Conservation (phyloP, 2,113 vertebrate species). For the Gadus macrocephalus region DNA sequence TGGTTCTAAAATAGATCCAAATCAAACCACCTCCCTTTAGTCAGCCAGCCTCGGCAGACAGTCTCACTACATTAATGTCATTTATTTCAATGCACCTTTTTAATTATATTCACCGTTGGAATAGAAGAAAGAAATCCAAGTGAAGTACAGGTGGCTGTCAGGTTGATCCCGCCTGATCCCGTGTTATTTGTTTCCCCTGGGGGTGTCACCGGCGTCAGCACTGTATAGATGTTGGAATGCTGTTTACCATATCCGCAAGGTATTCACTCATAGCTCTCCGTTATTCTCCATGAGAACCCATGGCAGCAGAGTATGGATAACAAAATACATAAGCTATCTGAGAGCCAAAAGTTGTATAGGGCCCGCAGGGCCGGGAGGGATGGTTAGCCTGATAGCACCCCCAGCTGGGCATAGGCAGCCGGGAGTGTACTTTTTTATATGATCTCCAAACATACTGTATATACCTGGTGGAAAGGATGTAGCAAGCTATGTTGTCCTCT, state of each 20-base stretch:
- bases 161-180: slow-evolving; percentile 9
- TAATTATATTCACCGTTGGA: too few relatives aligned
- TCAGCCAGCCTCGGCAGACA: too few relatives aligned
- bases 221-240: slow-evolving; percentile 37
- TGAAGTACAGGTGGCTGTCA: too few relatives aligned
- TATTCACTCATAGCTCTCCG: slow-evolving; percentile 40
- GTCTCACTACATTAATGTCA: too few relatives aligned
- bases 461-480: too few relatives aligned
- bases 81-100: too few relatives aligned
- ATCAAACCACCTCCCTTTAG: neutral
- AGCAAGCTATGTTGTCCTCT: too few relatives aligned
- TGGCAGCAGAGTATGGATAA: slow-evolving; percentile 5
- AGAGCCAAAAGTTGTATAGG: slow-evolving; percentile 5
- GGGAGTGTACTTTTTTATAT: neutral
- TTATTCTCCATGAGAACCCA: slow-evolving; percentile 39
- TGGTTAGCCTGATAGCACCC: slow-evolving; percentile 53
- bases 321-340: neutral
- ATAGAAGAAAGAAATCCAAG: too few relatives aligned
- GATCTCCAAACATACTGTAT: neutral
- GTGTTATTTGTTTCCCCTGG: slow-evolving; percentile 24
- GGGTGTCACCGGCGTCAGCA: slow-evolving; percentile 46
- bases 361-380: neutral
- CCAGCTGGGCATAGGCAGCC: slow-evolving; percentile 46
- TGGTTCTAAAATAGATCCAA: slow-evolving; percentile 10
- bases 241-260: slow-evolving; percentile 52